Evolutionary conservation across 2,888 invertebrate species (phyloP).

Genomic region (Helobdella robusta): DNA sequence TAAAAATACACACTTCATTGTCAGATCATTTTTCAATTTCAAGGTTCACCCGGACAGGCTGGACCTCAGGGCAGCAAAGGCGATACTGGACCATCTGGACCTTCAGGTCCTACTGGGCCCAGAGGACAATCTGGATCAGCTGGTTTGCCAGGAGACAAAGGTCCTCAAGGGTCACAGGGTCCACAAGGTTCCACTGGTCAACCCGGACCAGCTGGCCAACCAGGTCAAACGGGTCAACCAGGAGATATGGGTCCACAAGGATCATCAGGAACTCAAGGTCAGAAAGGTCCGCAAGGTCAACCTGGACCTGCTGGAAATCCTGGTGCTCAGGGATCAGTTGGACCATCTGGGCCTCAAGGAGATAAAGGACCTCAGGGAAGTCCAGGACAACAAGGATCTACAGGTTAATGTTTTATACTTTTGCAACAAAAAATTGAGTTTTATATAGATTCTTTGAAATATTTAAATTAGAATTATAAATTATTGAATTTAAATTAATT

Average conservation of each 20-base stretch:
- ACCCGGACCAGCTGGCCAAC: constrained; percentile 1
- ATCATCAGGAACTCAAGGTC: constrained; percentile 26
- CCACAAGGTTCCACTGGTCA: constrained; percentile 49
- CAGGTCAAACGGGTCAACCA: constrained; percentile 13
- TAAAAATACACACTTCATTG: too few species aligned
- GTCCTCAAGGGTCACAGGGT: constrained; percentile 38
- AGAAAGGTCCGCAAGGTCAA: not conserved
- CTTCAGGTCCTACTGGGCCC: constrained; percentile 23
- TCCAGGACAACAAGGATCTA: constrained; percentile 24
- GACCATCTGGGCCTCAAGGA: constrained; percentile 20
- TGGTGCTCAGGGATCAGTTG: too few species aligned
- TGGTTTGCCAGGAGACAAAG: constrained; percentile 29
- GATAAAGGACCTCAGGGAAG: constrained; percentile 27
- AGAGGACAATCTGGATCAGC: constrained; percentile 26
- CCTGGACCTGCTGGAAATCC: constrained; percentile 13
- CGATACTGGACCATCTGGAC: constrained; percentile 40
- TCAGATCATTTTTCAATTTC: too few species aligned
- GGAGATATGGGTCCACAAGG: constrained; percentile 27
- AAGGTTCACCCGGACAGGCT: constrained; percentile 53
- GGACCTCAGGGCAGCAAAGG: constrained; percentile 40
- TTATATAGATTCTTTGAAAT: too few species aligned
- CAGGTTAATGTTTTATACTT: too few species aligned
- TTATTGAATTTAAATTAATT: too few species aligned
- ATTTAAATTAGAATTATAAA: too few species aligned
- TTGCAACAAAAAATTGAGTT: too few species aligned